Evolutionary conservation across 2,113 vertebrate species (phyloP).

Genomic region (Plecotus auritus): DNA sequence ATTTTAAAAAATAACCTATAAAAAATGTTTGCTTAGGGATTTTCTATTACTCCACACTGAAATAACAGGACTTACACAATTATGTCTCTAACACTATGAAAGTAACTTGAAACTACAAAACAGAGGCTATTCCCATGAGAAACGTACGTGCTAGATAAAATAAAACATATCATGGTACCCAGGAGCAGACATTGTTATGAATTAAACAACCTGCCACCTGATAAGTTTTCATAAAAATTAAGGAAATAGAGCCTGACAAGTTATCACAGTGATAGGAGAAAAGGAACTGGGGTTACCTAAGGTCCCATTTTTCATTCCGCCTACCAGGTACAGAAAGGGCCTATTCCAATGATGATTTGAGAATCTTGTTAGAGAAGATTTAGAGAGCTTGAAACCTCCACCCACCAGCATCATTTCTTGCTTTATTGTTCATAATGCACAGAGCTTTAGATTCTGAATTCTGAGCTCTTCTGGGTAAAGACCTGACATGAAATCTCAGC

Average conservation of each 20-base stretch:
- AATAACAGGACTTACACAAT: not conserved
- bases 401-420: not conserved
- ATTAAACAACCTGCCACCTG: slow-evolving; percentile 51
- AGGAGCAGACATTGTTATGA: not conserved
- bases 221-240: slow-evolving; percentile 16
- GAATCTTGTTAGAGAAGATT: slow-evolving; percentile 27
- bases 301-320: slow-evolving; percentile 43
- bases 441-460: slow-evolving; percentile 49
- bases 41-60: not conserved
- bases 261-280: not conserved
- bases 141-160: slow-evolving; percentile 30
- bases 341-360: not conserved
- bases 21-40: not conserved
- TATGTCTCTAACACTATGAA: not conserved
- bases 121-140: not conserved
- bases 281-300: not conserved
- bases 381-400: slow-evolving; percentile 37
- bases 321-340: not conserved
- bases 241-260: slow-evolving; percentile 12
- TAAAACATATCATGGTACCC: not conserved
- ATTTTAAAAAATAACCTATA: no score
- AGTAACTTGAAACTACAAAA: slow-evolving; percentile 32
- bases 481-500: slow-evolving; percentile 5
- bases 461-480: slow-evolving; percentile 35
- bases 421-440: slow-evolving; percentile 39